phyloP scores from a whole-genome alignment of 2,888 invertebrate species.

The Calameuta filiformis region DNA sequence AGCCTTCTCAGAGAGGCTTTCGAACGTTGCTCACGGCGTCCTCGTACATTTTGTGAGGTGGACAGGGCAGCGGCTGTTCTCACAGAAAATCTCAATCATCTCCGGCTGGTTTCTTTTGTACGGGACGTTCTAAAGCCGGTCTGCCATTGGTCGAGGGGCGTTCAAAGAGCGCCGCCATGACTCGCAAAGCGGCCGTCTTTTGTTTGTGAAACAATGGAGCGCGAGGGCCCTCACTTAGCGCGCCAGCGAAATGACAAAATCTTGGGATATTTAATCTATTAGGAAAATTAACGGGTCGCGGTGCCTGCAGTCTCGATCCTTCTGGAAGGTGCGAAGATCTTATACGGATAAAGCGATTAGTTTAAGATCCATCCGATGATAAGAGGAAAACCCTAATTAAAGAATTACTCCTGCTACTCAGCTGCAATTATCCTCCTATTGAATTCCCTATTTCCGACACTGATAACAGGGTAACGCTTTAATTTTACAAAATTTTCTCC shows the following conservation, averaged over 20 bases:
- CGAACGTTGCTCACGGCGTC: neutral
- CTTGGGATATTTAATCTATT: conserved; percentile 58
- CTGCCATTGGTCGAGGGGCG: conserved; percentile 61
- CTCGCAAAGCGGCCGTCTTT: conserved; percentile 61
- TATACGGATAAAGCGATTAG: conserved; percentile 15
- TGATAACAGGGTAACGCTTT: neutral
- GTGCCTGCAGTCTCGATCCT: conserved; percentile 25
- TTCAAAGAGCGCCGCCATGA: conserved; percentile 65
- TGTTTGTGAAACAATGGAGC: conserved; percentile 65
- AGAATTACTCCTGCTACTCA: conserved; percentile 7
- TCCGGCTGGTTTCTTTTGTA: conserved; percentile 56
- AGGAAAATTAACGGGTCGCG: conserved; percentile 56
- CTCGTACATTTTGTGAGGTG: conserved; percentile 4
- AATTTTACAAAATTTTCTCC: neutral
- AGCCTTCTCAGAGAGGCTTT: neutral
- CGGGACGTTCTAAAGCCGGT: conserved; percentile 51
- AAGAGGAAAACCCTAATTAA: conserved; percentile 17
- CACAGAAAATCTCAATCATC: conserved; percentile 61
- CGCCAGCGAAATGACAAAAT: conserved; percentile 57
- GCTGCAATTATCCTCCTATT: neutral
- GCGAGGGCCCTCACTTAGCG: conserved; percentile 56
- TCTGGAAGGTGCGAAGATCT: conserved; percentile 27
- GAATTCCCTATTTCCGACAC: neutral
- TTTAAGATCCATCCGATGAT: conserved; percentile 7
- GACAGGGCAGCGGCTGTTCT: conserved; percentile 2